Conservation (phyloP, 2,113 vertebrate genomes). For the Rhynchomys soricoides region DNA sequence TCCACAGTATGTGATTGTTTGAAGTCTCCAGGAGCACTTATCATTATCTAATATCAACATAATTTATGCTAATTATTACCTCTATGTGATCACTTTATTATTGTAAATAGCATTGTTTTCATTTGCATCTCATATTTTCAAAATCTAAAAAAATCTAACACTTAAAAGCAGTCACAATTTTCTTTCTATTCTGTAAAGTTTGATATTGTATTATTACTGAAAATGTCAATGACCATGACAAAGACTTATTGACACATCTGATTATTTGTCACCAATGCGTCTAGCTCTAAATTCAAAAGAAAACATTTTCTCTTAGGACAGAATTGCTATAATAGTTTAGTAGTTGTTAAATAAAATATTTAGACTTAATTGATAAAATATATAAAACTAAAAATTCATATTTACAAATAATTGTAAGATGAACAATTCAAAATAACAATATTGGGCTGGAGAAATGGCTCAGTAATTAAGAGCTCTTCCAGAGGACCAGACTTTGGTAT, state of each 20-base stretch:
- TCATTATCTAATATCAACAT: neutral
- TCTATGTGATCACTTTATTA: neutral
- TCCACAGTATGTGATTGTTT: neutral
- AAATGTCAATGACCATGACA: neutral
- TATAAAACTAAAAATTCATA: neutral
- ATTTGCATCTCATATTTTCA: neutral
- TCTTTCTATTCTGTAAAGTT: neutral
- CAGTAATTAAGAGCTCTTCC: neutral
- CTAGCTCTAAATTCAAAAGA: neutral
- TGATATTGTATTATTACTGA: neutral
- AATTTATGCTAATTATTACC: neutral
- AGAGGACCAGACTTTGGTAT: neutral
- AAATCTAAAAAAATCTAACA: neutral
- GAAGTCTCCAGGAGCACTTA: neutral
- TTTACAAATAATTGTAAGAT: neutral
- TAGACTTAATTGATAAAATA: neutral
- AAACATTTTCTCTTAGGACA: neutral
- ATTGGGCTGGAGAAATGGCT: neutral
- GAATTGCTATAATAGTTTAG: neutral
- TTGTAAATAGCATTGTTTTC: neutral
- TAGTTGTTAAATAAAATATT: neutral
- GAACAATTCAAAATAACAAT: neutral
- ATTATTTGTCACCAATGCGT: neutral
- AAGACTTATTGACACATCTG: neutral
- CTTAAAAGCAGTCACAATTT: conserved; percentile 12